Evolutionary conservation across 1,140 invertebrate genomes (phyloP), one percentile per base, ranked within the genome.

Genomic region (Drosophila littoralis): DNA sequence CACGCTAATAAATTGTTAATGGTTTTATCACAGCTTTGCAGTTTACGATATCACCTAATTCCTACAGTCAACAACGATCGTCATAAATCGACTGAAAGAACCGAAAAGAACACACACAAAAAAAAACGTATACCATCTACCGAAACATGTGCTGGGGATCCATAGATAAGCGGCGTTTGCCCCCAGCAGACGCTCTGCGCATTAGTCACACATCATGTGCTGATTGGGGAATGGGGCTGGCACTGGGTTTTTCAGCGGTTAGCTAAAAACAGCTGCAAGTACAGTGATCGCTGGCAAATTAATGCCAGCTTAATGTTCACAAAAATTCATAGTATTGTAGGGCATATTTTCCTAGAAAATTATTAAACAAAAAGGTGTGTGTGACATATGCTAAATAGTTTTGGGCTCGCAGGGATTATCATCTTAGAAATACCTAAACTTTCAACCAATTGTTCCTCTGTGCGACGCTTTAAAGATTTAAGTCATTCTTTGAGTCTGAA

Each of bases 1-100:
- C 73, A 77, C 52, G 50, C 76, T 88, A 88, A 88, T 88, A 88
- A 88, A 88, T 88, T 88, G 83, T 88, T 89, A 88, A 88, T 88
- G 83, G 83, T 79, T 88, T 88, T 88, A 88, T 88, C 84, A 88
- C 80, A 89, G 83, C 83, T 79, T 71, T 77, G 35, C 22, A 71
- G 76, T 81, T 77, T 78, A 82, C 71, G 75, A 72, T 83, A 77
- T 75, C 76, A 77, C 70, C 75, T 77, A 66, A 67, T 70, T 68
- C 54, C 48, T 52, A 45, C 50, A 50, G 40, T 70, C 51, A 54
- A 50, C 65, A 17, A 55, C 38, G 61, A 72, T 72, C 45, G 64
- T 68, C 83, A 57, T 88, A 79, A 86, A 57, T 42, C 57, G 28
- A 28, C 65, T 61, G 43, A 51, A 50, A 48, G 22, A 73, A 54